phyloP scores from a whole-genome alignment of 2,888 invertebrate species.

The Deilephila elpenor region DNA sequence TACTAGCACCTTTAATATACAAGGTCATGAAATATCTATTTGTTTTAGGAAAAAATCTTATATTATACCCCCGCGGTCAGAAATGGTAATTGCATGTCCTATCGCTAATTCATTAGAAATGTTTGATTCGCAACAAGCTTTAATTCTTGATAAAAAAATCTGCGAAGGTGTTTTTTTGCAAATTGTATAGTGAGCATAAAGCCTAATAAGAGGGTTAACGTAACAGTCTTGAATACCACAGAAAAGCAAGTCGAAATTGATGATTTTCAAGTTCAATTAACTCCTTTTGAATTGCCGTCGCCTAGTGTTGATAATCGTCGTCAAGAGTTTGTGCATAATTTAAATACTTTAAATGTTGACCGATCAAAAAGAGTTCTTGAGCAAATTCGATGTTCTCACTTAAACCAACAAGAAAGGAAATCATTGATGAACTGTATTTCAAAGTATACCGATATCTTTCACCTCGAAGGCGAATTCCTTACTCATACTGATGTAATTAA shows the following conservation, averaged over 20 bases:
- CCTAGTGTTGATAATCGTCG: neutral
- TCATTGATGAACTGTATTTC: conserved; percentile 29
- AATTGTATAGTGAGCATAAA: neutral
- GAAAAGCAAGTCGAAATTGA: neutral
- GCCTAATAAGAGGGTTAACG: neutral
- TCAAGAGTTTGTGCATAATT: neutral
- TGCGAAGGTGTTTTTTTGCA: too few species aligned
- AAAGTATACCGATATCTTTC: conserved; percentile 35
- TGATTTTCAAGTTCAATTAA: neutral
- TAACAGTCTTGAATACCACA: conserved; percentile 8
- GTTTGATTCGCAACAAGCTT: neutral
- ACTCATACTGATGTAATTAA: conserved; percentile 35
- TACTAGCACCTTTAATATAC: neutral
- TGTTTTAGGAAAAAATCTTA: neutral
- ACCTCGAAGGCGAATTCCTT: conserved; percentile 35
- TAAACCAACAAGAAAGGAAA: conserved; percentile 31
- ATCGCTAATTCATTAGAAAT: neutral
- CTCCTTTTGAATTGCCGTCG: neutral
- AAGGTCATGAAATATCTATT: neutral
- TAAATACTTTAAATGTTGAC: neutral
- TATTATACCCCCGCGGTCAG: neutral
- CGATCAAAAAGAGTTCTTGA: neutral
- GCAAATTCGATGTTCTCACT: conserved; percentile 28
- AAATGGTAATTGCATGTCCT: neutral
- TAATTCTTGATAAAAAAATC: neutral